Base-by-base conservation (phyloP, 2,113 vertebrate genomes). In the Spea bombifrons region DNA sequence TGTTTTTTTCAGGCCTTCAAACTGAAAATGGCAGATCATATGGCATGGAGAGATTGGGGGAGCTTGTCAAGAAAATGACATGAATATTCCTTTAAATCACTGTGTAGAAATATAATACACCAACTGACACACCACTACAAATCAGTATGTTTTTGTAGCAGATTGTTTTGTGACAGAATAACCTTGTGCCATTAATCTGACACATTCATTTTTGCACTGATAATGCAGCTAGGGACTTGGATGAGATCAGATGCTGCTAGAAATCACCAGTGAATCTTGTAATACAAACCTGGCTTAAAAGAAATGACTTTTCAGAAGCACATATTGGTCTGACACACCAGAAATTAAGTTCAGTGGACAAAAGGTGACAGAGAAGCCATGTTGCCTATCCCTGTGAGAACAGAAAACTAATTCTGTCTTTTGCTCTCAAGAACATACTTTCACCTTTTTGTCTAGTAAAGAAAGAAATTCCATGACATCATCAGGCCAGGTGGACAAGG, bases 121-220 rank as follows among this genome's bases (percentile, higher is more conserved):
- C 30, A 30, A 30, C 30, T 30, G 50, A 12, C 55, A 59, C 5
- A 9, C 12, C 55, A 4, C 7, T 13, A 59, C 55, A 59, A 59
- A 59, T 59, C 55, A 59, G 10, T 59, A 5, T 2, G 6, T 13
- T 59, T 59, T 59, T 53, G 53, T 17, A 3, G 10, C 7, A 30
- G 45, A 8, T 44, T 46, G 8, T 44, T 8, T n/a, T 68, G 66
- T 68, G 45, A 68, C 45, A 68, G 66, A 68, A 48, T 64, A 63
- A 74, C 64, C 59, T 46, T 53, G 30, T 16, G 64, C 48, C 45
- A 74, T 74, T 68, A 47, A 48, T 74, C 57, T 47, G 45, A 63
- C 46, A 74, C 45, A 5, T 43, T 72, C 7, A 45, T 16, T 6
- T 44, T 44, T 17, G 6, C 45, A 74, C n/a, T 48, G n/a, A 17